Evolutionary conservation across 2,888 invertebrate species (phyloP).

Genomic region (Plebejus melissa): DNA sequence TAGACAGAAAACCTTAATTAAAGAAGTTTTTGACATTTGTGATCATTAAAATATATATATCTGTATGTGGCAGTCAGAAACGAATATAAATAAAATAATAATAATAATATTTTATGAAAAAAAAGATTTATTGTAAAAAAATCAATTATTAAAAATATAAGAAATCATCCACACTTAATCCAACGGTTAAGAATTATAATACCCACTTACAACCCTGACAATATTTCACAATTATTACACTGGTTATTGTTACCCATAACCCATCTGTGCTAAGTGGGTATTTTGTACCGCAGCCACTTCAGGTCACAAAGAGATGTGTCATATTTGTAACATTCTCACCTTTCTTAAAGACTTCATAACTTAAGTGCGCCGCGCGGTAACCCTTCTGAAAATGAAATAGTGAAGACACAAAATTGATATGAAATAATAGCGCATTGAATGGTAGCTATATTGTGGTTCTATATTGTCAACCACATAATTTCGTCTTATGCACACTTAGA

Average conservation of each 20-base stretch:
- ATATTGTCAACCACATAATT: no score
- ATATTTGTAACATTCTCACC: slow-evolving; percentile 47
- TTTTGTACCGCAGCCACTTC: slow-evolving; percentile 58
- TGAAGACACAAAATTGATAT: neutral
- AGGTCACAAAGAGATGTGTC: slow-evolving; percentile 57
- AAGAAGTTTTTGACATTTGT: no score
- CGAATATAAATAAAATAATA: no score
- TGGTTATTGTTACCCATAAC: slow-evolving; percentile 46
- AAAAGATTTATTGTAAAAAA: neutral
- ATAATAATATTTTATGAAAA: neutral
- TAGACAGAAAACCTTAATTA: no score
- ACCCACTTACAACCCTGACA: slow-evolving; percentile 51
- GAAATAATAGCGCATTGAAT: neutral
- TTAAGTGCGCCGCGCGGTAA: slow-evolving; percentile 28
- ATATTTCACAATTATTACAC: slow-evolving; percentile 46
- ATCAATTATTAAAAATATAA: neutral
- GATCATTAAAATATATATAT: no score
- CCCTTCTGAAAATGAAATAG: neutral
- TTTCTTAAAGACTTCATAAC: slow-evolving; percentile 28
- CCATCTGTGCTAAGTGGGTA: slow-evolving; percentile 50
- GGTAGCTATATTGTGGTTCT: neutral
- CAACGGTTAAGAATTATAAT: slow-evolving; percentile 41
- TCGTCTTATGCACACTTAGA: no score
- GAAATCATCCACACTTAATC: neutral
- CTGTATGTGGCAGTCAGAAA: no score